Conservation (phyloP, 37 sponge, comb jelly and placozoan species). For the Ephydatia muelleri region DNA sequence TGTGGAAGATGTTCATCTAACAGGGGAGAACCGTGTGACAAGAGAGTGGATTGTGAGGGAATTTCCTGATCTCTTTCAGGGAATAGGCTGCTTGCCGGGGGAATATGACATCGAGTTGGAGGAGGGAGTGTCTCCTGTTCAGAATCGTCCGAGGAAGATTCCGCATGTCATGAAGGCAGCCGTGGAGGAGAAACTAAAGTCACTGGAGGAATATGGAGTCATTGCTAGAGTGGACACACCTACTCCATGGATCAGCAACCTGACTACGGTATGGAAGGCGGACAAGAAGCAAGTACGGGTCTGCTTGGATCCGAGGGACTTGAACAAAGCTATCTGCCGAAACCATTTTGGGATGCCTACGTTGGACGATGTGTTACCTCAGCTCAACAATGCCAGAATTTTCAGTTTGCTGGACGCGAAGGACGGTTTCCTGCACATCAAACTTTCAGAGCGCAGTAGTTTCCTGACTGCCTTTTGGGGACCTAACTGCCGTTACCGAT, state of each 20-base stretch:
- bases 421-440: conserved; percentile 61
- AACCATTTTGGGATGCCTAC: conserved; percentile 68
- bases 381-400: conserved; percentile 31
- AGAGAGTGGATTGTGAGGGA: not conserved
- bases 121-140: not conserved
- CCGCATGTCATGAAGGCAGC: conserved; percentile 32
- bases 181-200: conserved; percentile 16
- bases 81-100: conserved; percentile 39
- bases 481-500: conserved; percentile 41
- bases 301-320: conserved; percentile 62
- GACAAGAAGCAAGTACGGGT: conserved; percentile 30
- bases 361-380: conserved; percentile 57
- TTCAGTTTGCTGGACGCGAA: conserved; percentile 61
- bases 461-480: conserved; percentile 58
- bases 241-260: conserved; percentile 50
- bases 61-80: conserved; percentile 9
- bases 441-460: conserved; percentile 37
- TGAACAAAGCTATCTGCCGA: conserved; percentile 49
- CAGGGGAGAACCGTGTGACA: not conserved
- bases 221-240: conserved; percentile 38
- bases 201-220: conserved; percentile 11
- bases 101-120: conserved; percentile 35
- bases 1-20: not conserved
- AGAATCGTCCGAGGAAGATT: conserved; percentile 18
- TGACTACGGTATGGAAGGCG: conserved; percentile 35